Percentiles rank a stretch among this genome's conserved stretches.
These are phyloP conservation scores for Decapterus maruadsi DNA, from an alignment of 2,797 vertebrate species.

Conservation along the genomic window DNA sequence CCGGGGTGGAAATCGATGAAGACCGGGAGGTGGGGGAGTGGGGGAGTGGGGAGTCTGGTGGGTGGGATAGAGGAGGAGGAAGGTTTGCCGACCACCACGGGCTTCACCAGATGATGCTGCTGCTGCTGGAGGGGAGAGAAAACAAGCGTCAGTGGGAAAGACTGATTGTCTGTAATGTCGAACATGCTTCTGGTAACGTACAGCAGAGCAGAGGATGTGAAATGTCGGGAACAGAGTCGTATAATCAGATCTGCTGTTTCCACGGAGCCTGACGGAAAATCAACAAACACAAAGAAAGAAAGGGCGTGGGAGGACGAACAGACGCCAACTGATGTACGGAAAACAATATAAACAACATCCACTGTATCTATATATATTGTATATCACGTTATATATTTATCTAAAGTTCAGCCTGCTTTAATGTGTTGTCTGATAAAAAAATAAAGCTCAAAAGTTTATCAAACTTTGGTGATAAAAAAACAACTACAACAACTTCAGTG, in stretches of 20 bases:
- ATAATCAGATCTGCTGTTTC: neutral
- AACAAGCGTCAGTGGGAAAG: slow-evolving; percentile 13
- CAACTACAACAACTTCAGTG: no score
- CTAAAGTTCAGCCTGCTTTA: no score
- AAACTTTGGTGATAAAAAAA: no score
- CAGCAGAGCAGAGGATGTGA: neutral
- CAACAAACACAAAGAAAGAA: neutral
- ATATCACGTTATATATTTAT: neutral
- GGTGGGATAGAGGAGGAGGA: slow-evolving; percentile 46
- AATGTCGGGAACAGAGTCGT: neutral
- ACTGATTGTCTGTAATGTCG: slow-evolving; percentile 23
- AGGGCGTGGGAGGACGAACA: neutral
- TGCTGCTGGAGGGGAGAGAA: slow-evolving; percentile 46
- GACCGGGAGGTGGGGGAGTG: slow-evolving; percentile 47
- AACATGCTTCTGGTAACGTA: neutral
- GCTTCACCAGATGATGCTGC: slow-evolving; percentile 58
- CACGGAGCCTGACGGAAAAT: neutral
- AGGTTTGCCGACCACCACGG: slow-evolving; percentile 47
- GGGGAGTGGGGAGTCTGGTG: slow-evolving; percentile 30
- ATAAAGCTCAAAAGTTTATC: no score
- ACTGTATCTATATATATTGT: no score
- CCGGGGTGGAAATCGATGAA: slow-evolving; percentile 63
- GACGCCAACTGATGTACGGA: neutral
- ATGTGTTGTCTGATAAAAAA: no score
- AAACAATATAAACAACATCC: no score